These are phyloP conservation scores for Trissolcus brochymenae DNA, from an alignment of 2,888 invertebrate species.

Conservation along the genomic window DNA sequence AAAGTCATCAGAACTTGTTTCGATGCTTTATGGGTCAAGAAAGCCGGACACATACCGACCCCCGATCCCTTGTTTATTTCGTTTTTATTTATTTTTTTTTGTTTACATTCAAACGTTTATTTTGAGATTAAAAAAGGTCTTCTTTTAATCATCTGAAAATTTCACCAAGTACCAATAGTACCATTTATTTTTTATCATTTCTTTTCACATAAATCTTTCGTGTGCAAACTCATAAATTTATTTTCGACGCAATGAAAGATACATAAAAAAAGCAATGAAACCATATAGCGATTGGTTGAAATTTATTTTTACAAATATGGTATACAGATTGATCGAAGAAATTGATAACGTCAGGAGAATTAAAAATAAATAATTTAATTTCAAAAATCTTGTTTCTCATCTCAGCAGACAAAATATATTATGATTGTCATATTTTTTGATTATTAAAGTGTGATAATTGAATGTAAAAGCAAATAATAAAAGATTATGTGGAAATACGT, in stretches of 20 bases:
- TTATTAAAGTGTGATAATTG: slow-evolving; percentile 35
- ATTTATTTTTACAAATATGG: slow-evolving; percentile 1
- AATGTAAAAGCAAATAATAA: slow-evolving; percentile 26
- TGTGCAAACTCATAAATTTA: slow-evolving; percentile 3
- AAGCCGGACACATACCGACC: slow-evolving; percentile 58
- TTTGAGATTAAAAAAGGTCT: slow-evolving; percentile 13
- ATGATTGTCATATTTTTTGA: neutral
- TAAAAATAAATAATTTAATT: neutral
- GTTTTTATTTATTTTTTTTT: slow-evolving; percentile 40
- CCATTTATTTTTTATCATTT: slow-evolving; percentile 12
- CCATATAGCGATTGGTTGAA: neutral
- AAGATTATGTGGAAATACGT: slow-evolving; percentile 61
- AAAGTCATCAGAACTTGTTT: slow-evolving; percentile 68
- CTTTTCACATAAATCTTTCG: slow-evolving; percentile 2
- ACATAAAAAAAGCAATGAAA: neutral
- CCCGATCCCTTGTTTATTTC: slow-evolving; percentile 29
- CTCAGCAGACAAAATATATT: neutral
- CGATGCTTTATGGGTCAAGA: slow-evolving; percentile 69
- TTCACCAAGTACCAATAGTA: slow-evolving; percentile 20
- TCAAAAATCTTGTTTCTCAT: slow-evolving; percentile 4
- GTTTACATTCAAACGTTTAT: slow-evolving; percentile 24
- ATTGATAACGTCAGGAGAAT: too few relatives aligned
- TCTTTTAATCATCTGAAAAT: slow-evolving; percentile 38
- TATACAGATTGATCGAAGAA: too few relatives aligned
- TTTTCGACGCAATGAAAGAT: neutral